A percentile compares a stretch with the other conserved stretches of the same genome.
Evolutionary conservation across 2,888 invertebrate genomes (phyloP).

Genomic region (Platynereis dumerilii): DNA sequence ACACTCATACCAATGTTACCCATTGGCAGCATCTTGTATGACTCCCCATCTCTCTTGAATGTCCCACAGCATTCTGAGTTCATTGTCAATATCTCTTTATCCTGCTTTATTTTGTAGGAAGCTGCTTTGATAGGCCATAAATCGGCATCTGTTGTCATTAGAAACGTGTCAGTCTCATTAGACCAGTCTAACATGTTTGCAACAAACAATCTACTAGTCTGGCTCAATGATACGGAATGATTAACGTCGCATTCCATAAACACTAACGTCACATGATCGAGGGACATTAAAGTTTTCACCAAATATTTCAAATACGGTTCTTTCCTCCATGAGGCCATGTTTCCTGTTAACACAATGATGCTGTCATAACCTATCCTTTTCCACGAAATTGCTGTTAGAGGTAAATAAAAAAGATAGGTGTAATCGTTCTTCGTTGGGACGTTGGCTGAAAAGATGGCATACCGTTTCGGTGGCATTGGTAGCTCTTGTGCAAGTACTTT

Average conservation of each 20-base stretch:
- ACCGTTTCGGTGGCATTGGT: neutral
- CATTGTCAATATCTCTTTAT: slow-evolving; percentile 13
- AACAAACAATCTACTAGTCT: slow-evolving; percentile 1
- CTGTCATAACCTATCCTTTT: slow-evolving; percentile 11
- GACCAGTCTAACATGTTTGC: slow-evolving; percentile 12
- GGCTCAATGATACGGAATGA: slow-evolving; percentile 11
- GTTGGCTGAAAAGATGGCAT: neutral
- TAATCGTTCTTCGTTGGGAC: slow-evolving; percentile 10
- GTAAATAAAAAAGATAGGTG: slow-evolving; percentile 17
- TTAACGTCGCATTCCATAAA: slow-evolving; percentile 9
- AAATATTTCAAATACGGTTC: slow-evolving; percentile 5
- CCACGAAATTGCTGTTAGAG: slow-evolving; percentile 13
- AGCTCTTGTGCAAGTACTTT: no score
- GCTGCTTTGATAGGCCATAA: slow-evolving; percentile 15
- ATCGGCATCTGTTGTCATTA: slow-evolving; percentile 14
- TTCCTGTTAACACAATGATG: slow-evolving; percentile 8
- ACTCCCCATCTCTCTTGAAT: neutral
- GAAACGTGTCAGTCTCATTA: neutral
- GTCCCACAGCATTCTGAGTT: slow-evolving; percentile 21
- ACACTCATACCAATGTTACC: slow-evolving; percentile 12
- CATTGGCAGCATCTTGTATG: slow-evolving; percentile 22
- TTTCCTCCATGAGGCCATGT: slow-evolving; percentile 1
- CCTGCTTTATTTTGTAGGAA: slow-evolving; percentile 3
- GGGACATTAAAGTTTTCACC: neutral
- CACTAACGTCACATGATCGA: neutral